Conservation (phyloP, 2,113 vertebrate genomes). For the Hyaena hyaena region DNA sequence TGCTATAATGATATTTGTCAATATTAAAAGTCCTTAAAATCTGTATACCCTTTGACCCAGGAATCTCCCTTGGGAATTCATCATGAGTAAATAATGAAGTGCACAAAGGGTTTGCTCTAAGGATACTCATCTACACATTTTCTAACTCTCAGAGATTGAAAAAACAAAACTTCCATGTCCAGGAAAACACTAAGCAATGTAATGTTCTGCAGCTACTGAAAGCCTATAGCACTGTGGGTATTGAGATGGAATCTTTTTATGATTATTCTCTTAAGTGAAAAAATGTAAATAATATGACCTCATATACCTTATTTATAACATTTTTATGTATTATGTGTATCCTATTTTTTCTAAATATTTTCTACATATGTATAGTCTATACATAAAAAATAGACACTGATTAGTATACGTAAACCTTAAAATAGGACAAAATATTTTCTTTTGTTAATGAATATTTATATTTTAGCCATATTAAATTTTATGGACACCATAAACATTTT, state of each 20-base stretch:
- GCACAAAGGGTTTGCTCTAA: neutral
- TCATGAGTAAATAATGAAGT: neutral
- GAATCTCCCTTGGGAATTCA: neutral
- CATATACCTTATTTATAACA: neutral
- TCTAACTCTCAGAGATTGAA: neutral
- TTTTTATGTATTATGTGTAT: neutral
- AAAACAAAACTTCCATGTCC: neutral
- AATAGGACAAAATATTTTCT: neutral
- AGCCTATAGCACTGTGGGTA: neutral
- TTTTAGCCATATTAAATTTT: neutral
- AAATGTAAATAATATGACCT: neutral
- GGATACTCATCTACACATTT: neutral
- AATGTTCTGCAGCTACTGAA: neutral
- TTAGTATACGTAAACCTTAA: neutral
- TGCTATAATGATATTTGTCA: neutral
- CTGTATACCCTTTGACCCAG: neutral
- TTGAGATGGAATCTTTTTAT: neutral
- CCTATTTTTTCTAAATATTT: neutral
- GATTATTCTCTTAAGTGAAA: neutral
- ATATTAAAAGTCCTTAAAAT: neutral
- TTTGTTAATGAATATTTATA: neutral
- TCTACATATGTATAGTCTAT: no score
- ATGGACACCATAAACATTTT: neutral
- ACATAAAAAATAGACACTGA: neutral
- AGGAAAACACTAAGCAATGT: neutral